Conservation (phyloP, 2,888 invertebrate species). For the Steinernema carpocapsae region DNA sequence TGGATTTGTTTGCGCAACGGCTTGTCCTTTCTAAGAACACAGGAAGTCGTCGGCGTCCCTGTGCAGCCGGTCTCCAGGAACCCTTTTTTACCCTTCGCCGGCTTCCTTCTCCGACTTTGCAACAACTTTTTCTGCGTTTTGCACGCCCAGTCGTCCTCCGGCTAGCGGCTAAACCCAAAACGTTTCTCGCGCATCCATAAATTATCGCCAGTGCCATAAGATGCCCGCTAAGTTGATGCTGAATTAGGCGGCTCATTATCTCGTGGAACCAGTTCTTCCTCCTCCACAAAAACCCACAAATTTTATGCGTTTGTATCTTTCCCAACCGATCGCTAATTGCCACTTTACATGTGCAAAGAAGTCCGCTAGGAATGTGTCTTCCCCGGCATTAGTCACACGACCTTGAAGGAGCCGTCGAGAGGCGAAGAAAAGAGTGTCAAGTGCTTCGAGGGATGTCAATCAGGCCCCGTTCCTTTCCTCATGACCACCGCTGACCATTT, state of each 20-base stretch:
- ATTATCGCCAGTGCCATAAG: slow-evolving; percentile 27
- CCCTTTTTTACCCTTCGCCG: not conserved
- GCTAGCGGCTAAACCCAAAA: not conserved
- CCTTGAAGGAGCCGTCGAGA: not conserved
- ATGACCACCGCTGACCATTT: slow-evolving; percentile 9
- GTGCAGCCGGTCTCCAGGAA: slow-evolving; percentile 24
- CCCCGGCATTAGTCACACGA: not conserved
- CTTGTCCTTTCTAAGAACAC: not conserved
- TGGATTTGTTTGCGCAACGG: slow-evolving; percentile 22
- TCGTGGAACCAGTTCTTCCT: slow-evolving; percentile 11
- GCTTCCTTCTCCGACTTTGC: not conserved
- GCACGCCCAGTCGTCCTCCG: not conserved
- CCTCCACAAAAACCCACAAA: not conserved
- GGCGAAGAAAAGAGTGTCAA: slow-evolving; percentile 16
- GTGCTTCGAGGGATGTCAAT: slow-evolving; percentile 9
- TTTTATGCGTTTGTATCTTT: slow-evolving; percentile 17
- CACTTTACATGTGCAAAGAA: slow-evolving; percentile 5
- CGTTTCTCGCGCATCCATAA: slow-evolving; percentile 30
- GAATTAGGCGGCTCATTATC: slow-evolving; percentile 33
- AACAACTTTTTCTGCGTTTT: slow-evolving; percentile 11
- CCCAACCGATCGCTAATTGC: slow-evolving; percentile 15
- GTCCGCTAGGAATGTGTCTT: not conserved
- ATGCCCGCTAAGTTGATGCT: slow-evolving; percentile 31
- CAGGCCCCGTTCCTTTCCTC: not conserved
- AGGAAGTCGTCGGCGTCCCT: not conserved